Base-by-base conservation (phyloP, 2,113 vertebrate species). In the Alouatta palliata region DNA sequence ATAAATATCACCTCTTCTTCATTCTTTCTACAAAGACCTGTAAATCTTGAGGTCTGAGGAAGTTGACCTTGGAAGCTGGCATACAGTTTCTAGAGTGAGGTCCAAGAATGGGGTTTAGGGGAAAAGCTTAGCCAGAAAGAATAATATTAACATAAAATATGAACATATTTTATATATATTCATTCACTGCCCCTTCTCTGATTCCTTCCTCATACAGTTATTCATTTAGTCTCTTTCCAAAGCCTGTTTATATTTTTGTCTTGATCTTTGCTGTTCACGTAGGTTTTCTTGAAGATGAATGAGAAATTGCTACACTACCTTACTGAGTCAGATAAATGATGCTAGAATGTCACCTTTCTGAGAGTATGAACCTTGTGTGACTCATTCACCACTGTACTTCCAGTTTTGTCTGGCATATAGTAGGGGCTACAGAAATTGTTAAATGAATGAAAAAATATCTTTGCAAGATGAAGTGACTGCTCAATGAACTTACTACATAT, bases 171-270 rank as follows among this genome's bases (percentile, higher is more conserved):
- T 84, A 88, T 76, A 49, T 68, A 11, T 85, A 86, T 9, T 13
- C 35, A 68, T 56, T 32, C 37, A 16, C 61, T 89, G 30, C 4
- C 43, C 13, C 73, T 2, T 37, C 35, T 66, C 52, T 85, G 27
- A 32, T 64, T 73, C 64, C 27, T 64, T 80, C 52, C 6, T 49
- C 11, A 80, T 19, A 10, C 16, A 52, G 90, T 89, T 94, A 49
- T 90, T 95, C 52, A 76, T 91, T 96, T 91, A 79, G 43, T 68
- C 25, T 96, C 49, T 96, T 93, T 70, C 47, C 25, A 25, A 82
- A 95, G 54, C 37, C 64, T 83, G 6, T 68, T 52, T 81, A 30
- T 61, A 17, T 79, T 95, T 91, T 96, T 90, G 43, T 90, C 87
- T 82, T 94, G 71, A 84, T 52, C 35, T 92, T 96, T 61, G 73